Conservation (phyloP, 2,797 vertebrate species). For the Chloroceryle amazona region DNA sequence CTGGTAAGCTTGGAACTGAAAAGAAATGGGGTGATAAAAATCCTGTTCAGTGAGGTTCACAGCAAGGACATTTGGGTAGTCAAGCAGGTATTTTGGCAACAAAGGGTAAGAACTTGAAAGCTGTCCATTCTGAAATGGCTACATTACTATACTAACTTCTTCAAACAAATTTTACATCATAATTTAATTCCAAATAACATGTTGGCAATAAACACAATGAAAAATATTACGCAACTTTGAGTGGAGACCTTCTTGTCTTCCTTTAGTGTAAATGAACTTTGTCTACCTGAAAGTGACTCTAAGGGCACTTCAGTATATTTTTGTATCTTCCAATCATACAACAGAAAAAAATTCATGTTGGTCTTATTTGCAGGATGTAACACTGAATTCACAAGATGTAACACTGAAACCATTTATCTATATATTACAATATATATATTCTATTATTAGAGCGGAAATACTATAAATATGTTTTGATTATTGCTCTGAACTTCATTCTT, state of each 20-base stretch:
- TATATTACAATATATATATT: not conserved
- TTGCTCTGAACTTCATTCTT: not conserved
- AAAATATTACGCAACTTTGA: not conserved
- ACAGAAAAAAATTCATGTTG: not conserved
- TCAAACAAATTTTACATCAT: not conserved
- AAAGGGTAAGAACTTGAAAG: not conserved
- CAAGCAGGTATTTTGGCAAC: not conserved
- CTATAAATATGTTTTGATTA: not conserved
- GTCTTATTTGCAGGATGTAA: not conserved
- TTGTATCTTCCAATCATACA: not conserved
- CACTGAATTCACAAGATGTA: not conserved
- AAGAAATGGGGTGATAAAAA: slow-evolving; percentile 20
- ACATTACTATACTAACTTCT: not conserved
- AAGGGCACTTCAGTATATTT: not conserved
- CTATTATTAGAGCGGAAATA: not conserved
- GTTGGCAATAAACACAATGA: not conserved
- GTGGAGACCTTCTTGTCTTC: not conserved
- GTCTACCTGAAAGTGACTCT: not conserved
- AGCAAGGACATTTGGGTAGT: not conserved
- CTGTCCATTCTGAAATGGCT: not conserved
- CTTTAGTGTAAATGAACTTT: not conserved
- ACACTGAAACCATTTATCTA: not conserved
- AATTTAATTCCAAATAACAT: slow-evolving; percentile 13
- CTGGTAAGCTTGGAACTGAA: slow-evolving; percentile 10
- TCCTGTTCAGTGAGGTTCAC: not conserved